Percentiles rank a stretch among this genome's conserved stretches.
These are phyloP conservation scores for Sternotherus odoratus DNA, from an alignment of 2,797 vertebrate species.

Conservation along the genomic window DNA sequence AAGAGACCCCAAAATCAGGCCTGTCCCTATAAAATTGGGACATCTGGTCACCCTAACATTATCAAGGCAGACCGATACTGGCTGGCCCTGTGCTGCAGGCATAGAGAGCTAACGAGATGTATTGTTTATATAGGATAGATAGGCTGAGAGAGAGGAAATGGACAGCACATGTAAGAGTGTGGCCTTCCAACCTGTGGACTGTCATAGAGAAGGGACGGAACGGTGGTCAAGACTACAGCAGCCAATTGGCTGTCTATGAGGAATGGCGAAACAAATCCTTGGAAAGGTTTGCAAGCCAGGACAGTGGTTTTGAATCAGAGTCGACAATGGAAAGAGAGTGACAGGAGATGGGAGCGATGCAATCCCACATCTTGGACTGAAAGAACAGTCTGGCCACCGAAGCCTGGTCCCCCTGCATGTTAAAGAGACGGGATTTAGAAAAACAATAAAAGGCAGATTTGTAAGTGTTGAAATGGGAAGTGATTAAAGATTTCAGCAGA, in stretches of 20 bases:
- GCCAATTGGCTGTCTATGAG: not conserved
- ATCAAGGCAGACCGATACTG: not conserved
- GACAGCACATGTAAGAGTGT: not conserved
- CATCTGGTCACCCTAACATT: too few species aligned
- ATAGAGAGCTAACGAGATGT: not conserved
- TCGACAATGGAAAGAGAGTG: not conserved
- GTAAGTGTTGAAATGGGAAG: not conserved
- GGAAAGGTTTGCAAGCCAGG: not conserved
- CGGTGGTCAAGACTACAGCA: not conserved
- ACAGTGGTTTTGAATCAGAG: conserved; percentile 35
- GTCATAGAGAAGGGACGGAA: not conserved
- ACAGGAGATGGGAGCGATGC: not conserved
- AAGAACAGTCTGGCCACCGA: not conserved
- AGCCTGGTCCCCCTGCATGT: not conserved
- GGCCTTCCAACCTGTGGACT: not conserved
- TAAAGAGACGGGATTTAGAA: not conserved
- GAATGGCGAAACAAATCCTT: conserved; percentile 3
- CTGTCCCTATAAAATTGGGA: too few species aligned
- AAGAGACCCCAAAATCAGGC: too few species aligned
- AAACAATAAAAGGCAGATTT: conserved; percentile 2
- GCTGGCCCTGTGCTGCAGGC: not conserved
- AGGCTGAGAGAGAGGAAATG: not conserved
- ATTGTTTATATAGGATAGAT: not conserved
- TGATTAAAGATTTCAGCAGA: not conserved
- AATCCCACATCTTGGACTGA: conserved; percentile 14